These are phyloP conservation scores for Tilapia sparmanii DNA, from an alignment of 2,113 vertebrate species.

Conservation along the genomic window DNA sequence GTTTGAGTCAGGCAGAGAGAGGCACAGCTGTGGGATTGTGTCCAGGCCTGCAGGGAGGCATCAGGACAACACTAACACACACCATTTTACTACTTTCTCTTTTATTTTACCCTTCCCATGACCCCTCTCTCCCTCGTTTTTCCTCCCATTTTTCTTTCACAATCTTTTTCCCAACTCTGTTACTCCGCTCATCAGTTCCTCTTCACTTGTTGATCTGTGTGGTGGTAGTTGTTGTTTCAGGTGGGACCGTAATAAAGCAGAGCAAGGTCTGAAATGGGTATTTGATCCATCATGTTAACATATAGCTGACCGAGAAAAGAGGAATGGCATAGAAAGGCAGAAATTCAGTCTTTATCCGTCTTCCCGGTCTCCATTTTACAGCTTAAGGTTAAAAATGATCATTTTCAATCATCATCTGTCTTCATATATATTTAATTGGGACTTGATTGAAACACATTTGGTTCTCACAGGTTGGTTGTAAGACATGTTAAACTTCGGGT, in stretches of 20 bases:
- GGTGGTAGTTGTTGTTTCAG: constrained; percentile 53
- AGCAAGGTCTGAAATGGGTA: not conserved
- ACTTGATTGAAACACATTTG: not conserved
- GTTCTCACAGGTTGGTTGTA: not conserved
- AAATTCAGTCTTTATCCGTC: not conserved
- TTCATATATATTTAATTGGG: not conserved
- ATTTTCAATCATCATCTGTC: not conserved
- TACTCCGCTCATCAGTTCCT: constrained; percentile 30
- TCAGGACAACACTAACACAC: constrained; percentile 72
- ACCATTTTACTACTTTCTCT: constrained; percentile 72
- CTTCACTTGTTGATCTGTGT: constrained; percentile 51
- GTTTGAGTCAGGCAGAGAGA: constrained; percentile 41
- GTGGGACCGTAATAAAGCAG: constrained; percentile 51
- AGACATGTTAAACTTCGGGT: not conserved
- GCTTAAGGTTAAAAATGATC: not conserved
- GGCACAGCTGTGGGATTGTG: constrained; percentile 73
- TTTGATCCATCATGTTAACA: constrained; percentile 14
- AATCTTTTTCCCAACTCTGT: not conserved
- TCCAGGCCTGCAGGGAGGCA: constrained; percentile 72
- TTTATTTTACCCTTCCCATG: constrained; percentile 65
- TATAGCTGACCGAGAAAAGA: not conserved
- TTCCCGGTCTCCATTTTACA: not conserved
- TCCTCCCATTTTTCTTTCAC: constrained; percentile 32
- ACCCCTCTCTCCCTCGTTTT: constrained; percentile 47
- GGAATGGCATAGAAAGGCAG: not conserved